phyloP scores from a whole-genome alignment of 2,888 invertebrate genomes.

The Aradus depressus region DNA sequence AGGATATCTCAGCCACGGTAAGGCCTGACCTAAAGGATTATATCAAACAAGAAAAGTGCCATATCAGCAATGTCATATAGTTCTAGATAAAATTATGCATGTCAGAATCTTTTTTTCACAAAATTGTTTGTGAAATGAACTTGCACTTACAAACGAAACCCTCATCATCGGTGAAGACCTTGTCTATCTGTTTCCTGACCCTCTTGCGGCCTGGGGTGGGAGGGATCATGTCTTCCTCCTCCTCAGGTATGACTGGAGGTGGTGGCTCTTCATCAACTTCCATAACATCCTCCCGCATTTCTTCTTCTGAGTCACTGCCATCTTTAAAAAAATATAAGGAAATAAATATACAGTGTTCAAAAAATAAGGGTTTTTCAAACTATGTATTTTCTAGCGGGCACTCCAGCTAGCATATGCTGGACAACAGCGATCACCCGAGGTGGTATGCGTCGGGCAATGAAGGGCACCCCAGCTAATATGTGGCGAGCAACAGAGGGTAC shows the following conservation, averaged over 20 bases:
- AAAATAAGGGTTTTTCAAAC: neutral
- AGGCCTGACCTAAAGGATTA: too few species aligned
- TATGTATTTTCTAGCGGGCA: too few species aligned
- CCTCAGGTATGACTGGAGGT: constrained; percentile 18
- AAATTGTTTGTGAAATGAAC: neutral
- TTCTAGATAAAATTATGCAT: neutral
- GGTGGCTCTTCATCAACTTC: constrained; percentile 22
- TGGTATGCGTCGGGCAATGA: too few species aligned
- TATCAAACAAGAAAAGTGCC: neutral
- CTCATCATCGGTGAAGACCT: constrained; percentile 36
- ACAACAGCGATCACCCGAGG: too few species aligned
- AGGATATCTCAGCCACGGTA: too few species aligned
- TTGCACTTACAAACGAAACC: constrained; percentile 34
- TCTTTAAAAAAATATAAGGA: too few species aligned
- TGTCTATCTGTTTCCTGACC: constrained; percentile 34
- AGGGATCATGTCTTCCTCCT: constrained; percentile 30
- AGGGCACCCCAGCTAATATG: too few species aligned
- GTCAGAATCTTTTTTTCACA: neutral
- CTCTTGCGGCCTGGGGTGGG: constrained; percentile 34
- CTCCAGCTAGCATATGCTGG: too few species aligned
- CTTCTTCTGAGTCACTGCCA: neutral
- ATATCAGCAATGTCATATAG: neutral
- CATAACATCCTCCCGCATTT: constrained; percentile 19
- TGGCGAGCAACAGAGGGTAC: too few species aligned
- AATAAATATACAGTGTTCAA: neutral